phyloP scores from a whole-genome alignment of 2,797 vertebrate genomes.

The Hippopotamyrus pictus region DNA sequence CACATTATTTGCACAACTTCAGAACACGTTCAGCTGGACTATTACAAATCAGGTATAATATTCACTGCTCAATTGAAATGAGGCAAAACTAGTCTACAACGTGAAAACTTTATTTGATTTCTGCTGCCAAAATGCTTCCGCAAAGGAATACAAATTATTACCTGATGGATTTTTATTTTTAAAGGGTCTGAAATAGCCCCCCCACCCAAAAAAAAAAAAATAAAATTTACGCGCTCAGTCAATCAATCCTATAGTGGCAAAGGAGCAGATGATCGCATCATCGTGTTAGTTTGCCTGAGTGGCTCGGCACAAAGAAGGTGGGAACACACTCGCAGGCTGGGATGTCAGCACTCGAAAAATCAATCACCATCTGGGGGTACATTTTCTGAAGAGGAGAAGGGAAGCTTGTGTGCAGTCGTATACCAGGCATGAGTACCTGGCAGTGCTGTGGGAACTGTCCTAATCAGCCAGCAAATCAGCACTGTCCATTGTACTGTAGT shows the following conservation, averaged over 20 bases:
- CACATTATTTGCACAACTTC: slow-evolving; percentile 44
- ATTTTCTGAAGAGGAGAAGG: slow-evolving; percentile 53
- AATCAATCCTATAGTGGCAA: slow-evolving; percentile 71
- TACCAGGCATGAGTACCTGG: slow-evolving; percentile 45
- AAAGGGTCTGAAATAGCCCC: background rate
- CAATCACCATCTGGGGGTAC: slow-evolving; percentile 98
- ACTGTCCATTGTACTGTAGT: background rate
- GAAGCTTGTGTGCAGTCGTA: slow-evolving; percentile 67
- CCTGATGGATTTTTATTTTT: background rate
- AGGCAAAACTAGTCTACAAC: background rate
- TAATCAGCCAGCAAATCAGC: slow-evolving; percentile 44
- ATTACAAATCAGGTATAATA: slow-evolving; percentile 4
- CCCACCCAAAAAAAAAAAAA: background rate
- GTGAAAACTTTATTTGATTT: background rate
- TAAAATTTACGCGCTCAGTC: slow-evolving; percentile 46
- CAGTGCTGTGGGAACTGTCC: slow-evolving; percentile 21
- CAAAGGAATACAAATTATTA: background rate
- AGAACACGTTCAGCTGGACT: background rate
- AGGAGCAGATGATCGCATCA: slow-evolving; percentile 89
- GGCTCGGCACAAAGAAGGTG: slow-evolving; percentile 91
- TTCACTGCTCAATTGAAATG: background rate
- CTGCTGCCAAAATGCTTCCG: background rate
- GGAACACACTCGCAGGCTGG: slow-evolving; percentile 90
- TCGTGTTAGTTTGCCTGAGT: slow-evolving; percentile 95
- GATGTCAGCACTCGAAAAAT: slow-evolving; percentile 99